phyloP scores from a whole-genome alignment of 2,113 vertebrate species.

The Campylorhamphus procurvoides region DNA sequence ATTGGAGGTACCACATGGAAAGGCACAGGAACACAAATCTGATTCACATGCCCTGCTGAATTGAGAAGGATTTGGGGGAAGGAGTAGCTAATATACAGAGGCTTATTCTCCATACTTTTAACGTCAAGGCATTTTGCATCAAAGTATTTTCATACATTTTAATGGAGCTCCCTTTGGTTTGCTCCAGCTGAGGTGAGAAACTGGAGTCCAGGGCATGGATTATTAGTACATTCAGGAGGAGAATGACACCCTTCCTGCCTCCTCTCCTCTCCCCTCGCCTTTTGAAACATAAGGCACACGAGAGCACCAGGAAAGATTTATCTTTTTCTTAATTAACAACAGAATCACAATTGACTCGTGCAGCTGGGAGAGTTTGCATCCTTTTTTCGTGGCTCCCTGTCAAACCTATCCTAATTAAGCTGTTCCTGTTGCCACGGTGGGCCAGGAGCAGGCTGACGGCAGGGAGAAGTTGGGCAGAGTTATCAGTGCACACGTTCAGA shows the following conservation, averaged over 20 bases:
- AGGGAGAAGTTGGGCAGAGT: slow-evolving; percentile 46
- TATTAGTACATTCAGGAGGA: background rate
- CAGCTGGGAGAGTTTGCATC: background rate
- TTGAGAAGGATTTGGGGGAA: slow-evolving; percentile 2
- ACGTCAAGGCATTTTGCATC: slow-evolving; percentile 4
- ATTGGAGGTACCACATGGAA: background rate
- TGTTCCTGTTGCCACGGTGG: background rate
- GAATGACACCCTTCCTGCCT: background rate
- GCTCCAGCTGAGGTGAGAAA: background rate
- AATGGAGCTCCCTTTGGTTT: slow-evolving; percentile 10
- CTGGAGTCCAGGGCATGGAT: background rate
- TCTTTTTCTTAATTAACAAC: background rate
- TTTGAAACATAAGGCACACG: background rate
- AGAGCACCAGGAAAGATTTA: background rate
- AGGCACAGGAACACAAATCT: background rate
- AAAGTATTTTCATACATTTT: slow-evolving; percentile 29
- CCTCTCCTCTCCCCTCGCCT: background rate
- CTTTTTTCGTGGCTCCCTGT: background rate
- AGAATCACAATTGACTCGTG: background rate
- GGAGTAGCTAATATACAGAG: background rate
- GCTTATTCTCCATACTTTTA: slow-evolving; percentile 14
- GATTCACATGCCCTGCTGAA: background rate
- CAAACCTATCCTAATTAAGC: slow-evolving; percentile 47
- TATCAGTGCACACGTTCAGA: background rate
- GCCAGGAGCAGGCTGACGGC: background rate